A percentile compares a stretch with the other conserved stretches of the same genome.
These are phyloP conservation scores for Drosophila auraria DNA, from an alignment of 1,140 invertebrate species.

Conservation along the genomic window DNA sequence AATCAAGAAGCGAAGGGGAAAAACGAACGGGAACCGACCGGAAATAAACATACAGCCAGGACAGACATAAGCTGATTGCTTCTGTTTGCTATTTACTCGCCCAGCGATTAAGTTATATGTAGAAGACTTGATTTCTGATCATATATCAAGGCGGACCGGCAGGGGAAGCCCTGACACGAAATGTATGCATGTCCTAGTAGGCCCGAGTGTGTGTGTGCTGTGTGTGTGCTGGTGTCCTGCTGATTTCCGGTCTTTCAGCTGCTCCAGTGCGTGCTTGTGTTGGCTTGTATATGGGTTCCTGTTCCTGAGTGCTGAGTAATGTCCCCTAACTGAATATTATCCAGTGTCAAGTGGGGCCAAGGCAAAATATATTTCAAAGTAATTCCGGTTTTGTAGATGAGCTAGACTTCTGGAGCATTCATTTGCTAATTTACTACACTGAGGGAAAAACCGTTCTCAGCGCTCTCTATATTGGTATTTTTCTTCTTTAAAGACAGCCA, in stretches of 20 bases:
- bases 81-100: conserved; percentile 27
- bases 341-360: background rate
- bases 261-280: conserved; percentile 11
- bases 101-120: background rate
- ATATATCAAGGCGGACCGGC: conserved; percentile 41
- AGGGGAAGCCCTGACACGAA: conserved; percentile 11
- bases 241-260: conserved; percentile 46
- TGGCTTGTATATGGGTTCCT: conserved; percentile 37
- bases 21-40: background rate
- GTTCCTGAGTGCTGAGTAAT: conserved; percentile 34
- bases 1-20: conserved; percentile 13
- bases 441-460: too few relatives aligned
- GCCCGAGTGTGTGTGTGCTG: background rate
- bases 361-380: background rate
- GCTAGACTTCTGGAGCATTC: too few relatives aligned
- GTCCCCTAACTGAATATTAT: background rate
- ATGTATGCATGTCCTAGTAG: background rate
- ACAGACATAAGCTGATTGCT: conserved; percentile 41
- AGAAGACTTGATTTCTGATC: conserved; percentile 36
- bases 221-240: conserved; percentile 37
- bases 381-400: too few relatives aligned
- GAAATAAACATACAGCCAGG: conserved; percentile 14
- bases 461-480: too few relatives aligned
- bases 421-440: too few relatives aligned
- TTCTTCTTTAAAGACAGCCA: too few relatives aligned